These are phyloP conservation scores for Pterois miles DNA, from an alignment of 2,797 vertebrate species.

Conservation along the genomic window DNA sequence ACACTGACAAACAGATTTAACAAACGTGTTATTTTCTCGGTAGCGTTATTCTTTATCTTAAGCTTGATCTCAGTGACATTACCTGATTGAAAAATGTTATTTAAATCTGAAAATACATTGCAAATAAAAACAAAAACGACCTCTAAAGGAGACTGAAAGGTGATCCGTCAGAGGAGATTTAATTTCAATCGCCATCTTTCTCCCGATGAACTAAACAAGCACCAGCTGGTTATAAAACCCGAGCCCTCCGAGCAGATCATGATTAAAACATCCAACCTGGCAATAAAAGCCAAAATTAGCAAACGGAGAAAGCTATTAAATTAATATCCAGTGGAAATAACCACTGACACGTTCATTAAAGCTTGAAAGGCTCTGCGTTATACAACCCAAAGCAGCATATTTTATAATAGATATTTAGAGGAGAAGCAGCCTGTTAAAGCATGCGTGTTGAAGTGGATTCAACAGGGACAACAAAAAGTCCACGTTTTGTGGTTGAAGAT, in stretches of 20 bases:
- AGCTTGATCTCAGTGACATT: background rate
- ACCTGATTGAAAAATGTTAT: background rate
- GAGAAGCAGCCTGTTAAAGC: background rate
- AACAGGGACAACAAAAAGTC: background rate
- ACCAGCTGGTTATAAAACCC: slow-evolving; percentile 14
- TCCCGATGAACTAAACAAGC: slow-evolving; percentile 20
- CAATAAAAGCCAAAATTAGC: slow-evolving; percentile 19
- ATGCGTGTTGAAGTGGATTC: background rate
- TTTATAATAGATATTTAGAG: background rate
- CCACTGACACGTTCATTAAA: background rate
- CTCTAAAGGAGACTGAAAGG: background rate
- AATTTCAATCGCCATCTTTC: background rate
- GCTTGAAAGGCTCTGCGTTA: background rate
- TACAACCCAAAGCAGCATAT: background rate
- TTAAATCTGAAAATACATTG: background rate
- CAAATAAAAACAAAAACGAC: background rate
- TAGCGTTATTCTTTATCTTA: background rate
- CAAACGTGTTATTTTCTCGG: background rate
- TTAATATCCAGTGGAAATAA: slow-evolving; percentile 9
- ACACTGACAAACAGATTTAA: no score
- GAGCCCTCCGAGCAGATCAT: background rate
- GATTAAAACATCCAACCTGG: slow-evolving; percentile 1
- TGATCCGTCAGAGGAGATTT: background rate
- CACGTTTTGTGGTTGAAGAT: slow-evolving; percentile 2
- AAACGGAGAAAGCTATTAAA: slow-evolving; percentile 5